phyloP scores from a whole-genome alignment of 2,113 vertebrate genomes.

The Phylloscopus whistleri region DNA sequence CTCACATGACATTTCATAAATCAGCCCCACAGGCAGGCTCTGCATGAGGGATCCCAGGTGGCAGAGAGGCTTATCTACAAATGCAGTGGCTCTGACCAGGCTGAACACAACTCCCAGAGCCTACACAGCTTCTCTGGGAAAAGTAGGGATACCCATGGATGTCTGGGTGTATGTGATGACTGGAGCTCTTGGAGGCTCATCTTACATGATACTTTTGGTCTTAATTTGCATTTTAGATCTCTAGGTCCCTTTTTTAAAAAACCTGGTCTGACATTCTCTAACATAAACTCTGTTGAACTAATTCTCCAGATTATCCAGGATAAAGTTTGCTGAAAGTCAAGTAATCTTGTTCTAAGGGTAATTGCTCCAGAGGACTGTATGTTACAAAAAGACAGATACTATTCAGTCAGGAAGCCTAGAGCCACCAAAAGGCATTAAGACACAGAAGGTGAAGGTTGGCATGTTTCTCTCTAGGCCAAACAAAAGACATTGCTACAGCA shows the following conservation, averaged over 20 bases:
- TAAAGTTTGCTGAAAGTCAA: background rate
- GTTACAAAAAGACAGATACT: background rate
- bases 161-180: background rate
- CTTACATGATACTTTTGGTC: rapidly evolving
- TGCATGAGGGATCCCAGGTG: background rate
- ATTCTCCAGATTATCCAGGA: background rate
- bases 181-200: background rate
- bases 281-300: background rate
- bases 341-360: background rate
- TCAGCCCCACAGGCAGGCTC: background rate
- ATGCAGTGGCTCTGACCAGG: background rate
- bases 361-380: background rate
- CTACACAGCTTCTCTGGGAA: background rate
- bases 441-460: background rate
- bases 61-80: background rate
- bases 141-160: background rate
- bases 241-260: background rate
- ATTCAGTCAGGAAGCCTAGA: background rate
- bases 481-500: background rate
- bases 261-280: background rate
- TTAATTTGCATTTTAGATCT: background rate
- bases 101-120: background rate
- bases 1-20: background rate
- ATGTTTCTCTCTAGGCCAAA: background rate
- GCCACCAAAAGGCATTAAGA: background rate